phyloP scores from a whole-genome alignment of 2,888 invertebrate species.

The Amblyjoppa proteus region DNA sequence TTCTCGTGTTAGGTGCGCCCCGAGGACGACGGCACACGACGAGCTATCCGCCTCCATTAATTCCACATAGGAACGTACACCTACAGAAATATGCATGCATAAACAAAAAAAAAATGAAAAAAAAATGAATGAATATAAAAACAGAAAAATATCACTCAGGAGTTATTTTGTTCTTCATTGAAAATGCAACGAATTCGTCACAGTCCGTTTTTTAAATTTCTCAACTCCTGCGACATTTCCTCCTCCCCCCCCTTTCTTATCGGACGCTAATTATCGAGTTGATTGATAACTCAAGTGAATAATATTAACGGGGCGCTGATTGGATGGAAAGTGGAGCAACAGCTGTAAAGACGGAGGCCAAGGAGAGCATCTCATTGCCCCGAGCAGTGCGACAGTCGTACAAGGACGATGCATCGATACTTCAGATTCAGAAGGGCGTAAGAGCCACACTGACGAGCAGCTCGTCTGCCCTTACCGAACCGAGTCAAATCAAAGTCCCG shows the following conservation, averaged over 20 bases:
- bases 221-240: too few species aligned
- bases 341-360: conserved; percentile 1
- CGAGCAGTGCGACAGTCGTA: not conserved
- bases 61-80: not conserved
- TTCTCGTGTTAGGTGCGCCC: conserved; percentile 33
- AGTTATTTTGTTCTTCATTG: not conserved
- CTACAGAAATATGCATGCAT: not conserved
- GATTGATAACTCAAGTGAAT: not conserved
- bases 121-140: not conserved
- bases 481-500: not conserved
- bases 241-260: too few species aligned
- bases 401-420: not conserved
- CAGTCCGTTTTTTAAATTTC: too few species aligned
- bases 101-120: not conserved
- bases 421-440: not conserved
- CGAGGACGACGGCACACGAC: conserved; percentile 25
- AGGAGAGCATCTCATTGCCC: conserved; percentile 32
- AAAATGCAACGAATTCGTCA: not conserved
- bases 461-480: too few species aligned
- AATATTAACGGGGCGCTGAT: not conserved
- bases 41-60: not conserved
- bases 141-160: not conserved
- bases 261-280: too few species aligned
- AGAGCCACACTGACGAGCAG: too few species aligned
- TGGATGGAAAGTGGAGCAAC: conserved; percentile 8